Evolutionary conservation across 64 coral and sea anemone species (phyloP), one percentile per base, ranked within the genome.

Genomic region (Dendronephthya gigantea): DNA sequence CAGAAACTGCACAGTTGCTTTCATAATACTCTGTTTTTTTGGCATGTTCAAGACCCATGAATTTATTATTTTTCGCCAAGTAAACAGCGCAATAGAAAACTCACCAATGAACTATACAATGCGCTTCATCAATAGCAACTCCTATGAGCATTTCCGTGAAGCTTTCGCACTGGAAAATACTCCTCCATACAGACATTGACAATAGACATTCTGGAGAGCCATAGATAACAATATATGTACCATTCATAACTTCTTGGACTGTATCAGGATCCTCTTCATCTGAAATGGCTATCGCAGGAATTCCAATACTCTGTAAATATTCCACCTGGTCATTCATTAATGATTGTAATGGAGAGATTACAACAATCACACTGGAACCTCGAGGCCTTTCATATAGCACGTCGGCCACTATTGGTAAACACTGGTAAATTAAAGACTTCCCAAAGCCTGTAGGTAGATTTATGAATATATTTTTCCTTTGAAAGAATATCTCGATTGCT

Each of bases 81-180:
- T 45, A 45, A 45, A 45, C 11, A 45, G 41, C 11, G 41, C 41
- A 45, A 45, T 45, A 45, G 11, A 45, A 45, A 66, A 66, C 58
- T 66, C 29, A 66, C 58, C 58, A 66, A 5, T 66, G 58, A 22
- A 66, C 58, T n/a, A 66, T 66, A 66, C 58, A 66, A 66, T 66
- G 58, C 19, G 58, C 58, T 30, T 76, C 69, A 76, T 34, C 69
- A 76, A 76, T 76, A 76, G 69, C 69, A 76, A 76, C 69, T 28
- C 69, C 69, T 12, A 76, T 76, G 35, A 76, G 69, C 51, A n/a
- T 19, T 58, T 62, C 55, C 25, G 55, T 62, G 55, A 62, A 62
- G 55, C 55, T 62, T 27, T 62, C 0, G 19, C 55, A 62, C 55
- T 79, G 72, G 32, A 79, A 79, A 79, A 13, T 79, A 29, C 36